Evolutionary conservation across 2,113 vertebrate species (phyloP), one percentile per base, ranked within the genome.

Genomic region (Saccopteryx bilineata): DNA sequence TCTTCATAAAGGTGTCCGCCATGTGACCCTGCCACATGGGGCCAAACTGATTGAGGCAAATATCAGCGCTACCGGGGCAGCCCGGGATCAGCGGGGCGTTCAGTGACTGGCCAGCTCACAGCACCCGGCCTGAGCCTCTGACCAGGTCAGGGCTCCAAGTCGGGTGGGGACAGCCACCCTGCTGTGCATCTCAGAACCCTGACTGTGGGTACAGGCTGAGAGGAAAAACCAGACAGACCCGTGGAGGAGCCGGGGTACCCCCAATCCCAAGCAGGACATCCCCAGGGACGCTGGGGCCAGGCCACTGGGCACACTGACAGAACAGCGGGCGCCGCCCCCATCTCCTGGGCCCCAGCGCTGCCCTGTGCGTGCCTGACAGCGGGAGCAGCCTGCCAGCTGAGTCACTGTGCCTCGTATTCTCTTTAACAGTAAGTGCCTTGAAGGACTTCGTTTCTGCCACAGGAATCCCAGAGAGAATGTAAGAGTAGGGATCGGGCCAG

Each of bases 1-100:
- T 52, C 58, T 17, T 60, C 56, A 21, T 4, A 2, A 10, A 24
- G 33, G 23, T 5, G 39, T 33, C 33, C 2, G 0, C 58, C 39
- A 18, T 10, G 11, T 69, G 54, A 63, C 75, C 52, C 46, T 7
- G 12, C 28, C 66, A 19, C 31, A 9, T 5, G 21, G n/a, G n/a
- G 39, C 18, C 31, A 13, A 54, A 33, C 9, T 7, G 33, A 56
- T 0, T 1, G 9, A 76, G 72, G 33, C n/a, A 63, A 65, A 58
- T 8, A 26, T 1, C 2, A 7, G 17, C 26, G 13, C 48, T 66
- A 28, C 2, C 46, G 12, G 9, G 65, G 39, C 39, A 28, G 72
- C 28, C n/a, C 3, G 2, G 0, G 33, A 0, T 12, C 2, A 8
- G 13, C 24, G 1, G 46, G 61, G 19, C 3, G 0, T 13, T 28